Percentiles rank a stretch among this genome's conserved stretches.
phyloP scores from a whole-genome alignment of 2,888 invertebrate species.

The Sphecodes monilicornis region DNA sequence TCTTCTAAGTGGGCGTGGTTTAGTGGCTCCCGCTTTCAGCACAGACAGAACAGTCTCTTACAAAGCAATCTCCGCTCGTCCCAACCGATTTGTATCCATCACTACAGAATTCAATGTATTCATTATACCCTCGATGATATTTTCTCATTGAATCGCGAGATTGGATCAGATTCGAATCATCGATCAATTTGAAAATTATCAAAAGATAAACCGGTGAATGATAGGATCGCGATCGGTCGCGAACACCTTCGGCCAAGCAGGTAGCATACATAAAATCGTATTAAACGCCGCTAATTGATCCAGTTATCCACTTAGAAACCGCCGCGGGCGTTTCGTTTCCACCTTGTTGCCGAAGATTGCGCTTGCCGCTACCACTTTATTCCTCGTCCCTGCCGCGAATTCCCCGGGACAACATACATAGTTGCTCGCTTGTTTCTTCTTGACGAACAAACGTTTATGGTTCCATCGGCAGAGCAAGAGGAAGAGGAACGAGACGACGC shows the following conservation, averaged over 20 bases:
- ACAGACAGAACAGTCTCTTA: neutral
- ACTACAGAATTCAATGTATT: neutral
- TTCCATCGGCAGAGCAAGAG: constrained; percentile 45
- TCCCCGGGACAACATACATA: constrained; percentile 20
- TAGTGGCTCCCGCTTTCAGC: neutral
- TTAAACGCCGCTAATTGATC: constrained; percentile 21
- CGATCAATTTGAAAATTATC: neutral
- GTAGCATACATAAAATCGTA: neutral
- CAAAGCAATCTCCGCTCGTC: neutral
- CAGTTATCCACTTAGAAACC: neutral
- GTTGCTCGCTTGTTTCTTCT: constrained; percentile 10
- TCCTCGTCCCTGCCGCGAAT: neutral
- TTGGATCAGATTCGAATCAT: too few relatives aligned
- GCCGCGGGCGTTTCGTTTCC: constrained; percentile 12
- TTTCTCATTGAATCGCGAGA: neutral
- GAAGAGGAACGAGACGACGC: constrained; percentile 57
- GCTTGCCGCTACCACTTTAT: neutral
- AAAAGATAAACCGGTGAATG: neutral
- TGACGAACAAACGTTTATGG: constrained; percentile 47
- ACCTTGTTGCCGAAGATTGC: constrained; percentile 27
- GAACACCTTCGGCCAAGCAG: neutral
- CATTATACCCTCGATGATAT: neutral
- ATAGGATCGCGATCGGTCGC: neutral
- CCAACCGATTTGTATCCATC: too few relatives aligned
- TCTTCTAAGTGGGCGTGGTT: neutral